Evolutionary conservation across 2,888 invertebrate genomes (phyloP), one percentile per base, ranked within the genome.

Genomic region (Dioctria rufipes): DNA sequence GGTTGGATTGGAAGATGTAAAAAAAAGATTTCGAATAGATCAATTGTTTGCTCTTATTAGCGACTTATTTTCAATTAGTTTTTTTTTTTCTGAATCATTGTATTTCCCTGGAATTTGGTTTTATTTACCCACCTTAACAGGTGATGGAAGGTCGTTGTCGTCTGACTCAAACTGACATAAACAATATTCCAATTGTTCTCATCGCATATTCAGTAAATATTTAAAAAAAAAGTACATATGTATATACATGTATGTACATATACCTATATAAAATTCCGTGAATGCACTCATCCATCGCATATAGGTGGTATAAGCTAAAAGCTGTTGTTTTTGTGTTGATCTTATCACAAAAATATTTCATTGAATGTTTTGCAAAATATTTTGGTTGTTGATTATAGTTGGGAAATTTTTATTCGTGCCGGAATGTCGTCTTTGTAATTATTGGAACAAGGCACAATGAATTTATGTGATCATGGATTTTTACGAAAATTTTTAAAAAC

Each of bases 341-440:
- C 54, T 8, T 54, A 54, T 54, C 54, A n/a, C 54, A 4, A 54
- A 54, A 54, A 54, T 54, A 54, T 54, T 54, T 54, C 54, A 54
- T 4, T 54, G 9, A n/a, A 54, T 54, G 54, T 54, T 54, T 54
- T 54, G 54, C 54, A 54, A 54, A 25, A 54, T n/a, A n/a, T 54
- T 54, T n/a, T 54, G 54, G 54, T 54, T 25, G 25, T 25, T 25
- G 25, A 25, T 25, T 25, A n/a, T n/a, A 25, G 25, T 25, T 25
- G 25, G 25, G 25, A 25, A 25, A 25, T 25, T 25, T 25, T 25
- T 25, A 25, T 25, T 25, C 25, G 25, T 25, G 25, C 25, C 25
- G 25, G 25, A 25, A 25, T 25, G 25, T 25, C 25, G 25, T 25
- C 25, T 25, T 25, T 25, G 25, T 25, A 25, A 25, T 25, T 25